phyloP scores from a whole-genome alignment of 2,113 vertebrate species.

The Thryonomys swinderianus region DNA sequence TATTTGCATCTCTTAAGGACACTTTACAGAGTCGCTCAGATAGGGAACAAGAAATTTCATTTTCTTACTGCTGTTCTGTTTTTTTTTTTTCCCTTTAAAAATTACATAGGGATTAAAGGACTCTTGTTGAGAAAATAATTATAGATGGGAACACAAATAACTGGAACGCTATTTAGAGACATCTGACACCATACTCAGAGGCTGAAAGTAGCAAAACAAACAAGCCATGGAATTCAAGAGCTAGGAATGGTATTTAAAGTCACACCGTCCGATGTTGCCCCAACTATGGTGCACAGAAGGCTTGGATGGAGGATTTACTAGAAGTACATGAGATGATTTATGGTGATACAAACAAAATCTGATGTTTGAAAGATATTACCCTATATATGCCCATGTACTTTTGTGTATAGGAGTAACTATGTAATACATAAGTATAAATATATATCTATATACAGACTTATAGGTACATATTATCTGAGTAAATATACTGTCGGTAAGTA shows the following conservation, averaged over 20 bases:
- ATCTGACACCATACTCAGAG: slow-evolving; percentile 57
- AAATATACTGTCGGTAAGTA: no score
- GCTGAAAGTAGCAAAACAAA: slow-evolving; percentile 60
- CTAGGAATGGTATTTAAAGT: slow-evolving; percentile 50
- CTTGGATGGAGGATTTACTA: neutral
- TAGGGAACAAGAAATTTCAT: slow-evolving; percentile 35
- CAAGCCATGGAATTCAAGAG: slow-evolving; percentile 49
- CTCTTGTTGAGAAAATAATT: slow-evolving; percentile 72
- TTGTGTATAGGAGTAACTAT: neutral
- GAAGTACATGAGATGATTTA: neutral
- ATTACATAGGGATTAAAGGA: slow-evolving; percentile 49
- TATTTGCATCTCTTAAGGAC: slow-evolving; percentile 44
- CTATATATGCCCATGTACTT: neutral
- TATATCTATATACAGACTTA: neutral
- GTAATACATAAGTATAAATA: neutral
- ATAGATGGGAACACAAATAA: slow-evolving; percentile 70
- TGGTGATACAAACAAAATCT: neutral
- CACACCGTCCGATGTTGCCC: neutral
- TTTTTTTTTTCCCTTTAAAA: slow-evolving; percentile 37
- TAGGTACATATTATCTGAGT: neutral
- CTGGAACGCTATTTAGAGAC: slow-evolving; percentile 65
- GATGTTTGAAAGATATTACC: neutral
- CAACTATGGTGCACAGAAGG: neutral
- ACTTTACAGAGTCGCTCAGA: slow-evolving; percentile 26
- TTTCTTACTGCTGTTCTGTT: neutral